Base-by-base conservation (phyloP, 2,797 vertebrate genomes). In the Salmo trutta region DNA sequence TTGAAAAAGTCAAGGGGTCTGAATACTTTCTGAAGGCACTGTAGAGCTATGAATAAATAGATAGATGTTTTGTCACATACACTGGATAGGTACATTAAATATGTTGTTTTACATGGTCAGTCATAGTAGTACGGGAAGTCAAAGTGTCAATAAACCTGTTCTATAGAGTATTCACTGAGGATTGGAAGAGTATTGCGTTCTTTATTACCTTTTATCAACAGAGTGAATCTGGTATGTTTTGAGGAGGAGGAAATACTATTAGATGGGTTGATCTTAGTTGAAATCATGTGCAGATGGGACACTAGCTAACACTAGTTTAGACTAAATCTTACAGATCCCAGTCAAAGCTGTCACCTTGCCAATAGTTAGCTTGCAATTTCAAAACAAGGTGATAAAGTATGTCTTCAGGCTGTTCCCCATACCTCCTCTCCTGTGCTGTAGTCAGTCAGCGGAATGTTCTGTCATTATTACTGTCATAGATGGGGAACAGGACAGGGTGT, bases 201-300 rank as follows among this genome's bases (percentile, higher is more conserved):
- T 91, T 3, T 47, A 47, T 47, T 12, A 77, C 70, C 79, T 83
- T 14, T 69, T 51, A 75, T 70, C 74, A 80, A 82, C 77, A 86
- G 51, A 62, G 64, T n/a, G 67, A 24, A 7, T 31, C 21, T 79
- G 24, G 15, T 56, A 19, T 4, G 36, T 59, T 73, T 80, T 68
- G 31, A 21, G 31, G 56, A 59, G 64, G 12, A 27, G n/a, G 74
- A 73, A 79, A 77, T 75, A 77, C 75, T 64, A 47, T 59, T 47
- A 33, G 74, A 56, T 62, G 41, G 41, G 10, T 47, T 47, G 41
- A 1, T 24, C 71, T 73, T 69, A 64, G 56, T 8, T 7, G 21
- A 24, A 65, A 59, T 59, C 56, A 59, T 59, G 19, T 59, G 56
- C 62, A 65, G 62, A 65, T 4, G 5, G 62, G 12, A 10, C 10